These are phyloP conservation scores for Lamellibrachia satsuma DNA, from an alignment of 2,888 invertebrate species.

Conservation along the genomic window DNA sequence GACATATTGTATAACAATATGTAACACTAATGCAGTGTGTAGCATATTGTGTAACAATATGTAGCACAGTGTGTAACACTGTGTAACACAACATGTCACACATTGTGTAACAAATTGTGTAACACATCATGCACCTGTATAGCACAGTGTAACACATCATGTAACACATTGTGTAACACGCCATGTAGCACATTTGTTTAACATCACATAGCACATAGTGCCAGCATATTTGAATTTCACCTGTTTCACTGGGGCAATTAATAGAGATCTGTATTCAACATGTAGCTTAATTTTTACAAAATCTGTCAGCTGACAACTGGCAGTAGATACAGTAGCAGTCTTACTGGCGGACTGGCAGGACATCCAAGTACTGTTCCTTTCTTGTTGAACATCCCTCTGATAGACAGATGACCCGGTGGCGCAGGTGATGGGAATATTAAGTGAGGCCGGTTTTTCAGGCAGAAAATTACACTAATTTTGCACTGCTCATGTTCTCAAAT, in stretches of 20 bases:
- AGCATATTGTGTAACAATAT: background rate
- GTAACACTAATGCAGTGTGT: background rate
- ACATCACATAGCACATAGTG: background rate
- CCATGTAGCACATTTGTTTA: background rate
- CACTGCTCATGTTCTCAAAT: background rate
- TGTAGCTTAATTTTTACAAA: background rate
- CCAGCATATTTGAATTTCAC: background rate
- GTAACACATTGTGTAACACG: background rate
- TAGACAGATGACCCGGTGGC: background rate
- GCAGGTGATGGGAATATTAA: background rate
- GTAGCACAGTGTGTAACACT: background rate
- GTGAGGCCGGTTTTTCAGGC: background rate
- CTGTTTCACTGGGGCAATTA: background rate
- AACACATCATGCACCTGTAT: background rate
- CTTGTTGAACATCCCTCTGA: background rate
- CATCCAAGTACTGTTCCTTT: background rate
- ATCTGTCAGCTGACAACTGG: background rate
- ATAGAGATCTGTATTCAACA: background rate
- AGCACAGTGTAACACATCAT: background rate
- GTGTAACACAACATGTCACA: background rate
- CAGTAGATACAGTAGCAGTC: background rate
- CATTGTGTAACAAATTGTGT: background rate
- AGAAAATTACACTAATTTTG: conserved; percentile 13
- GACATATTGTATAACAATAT: background rate
- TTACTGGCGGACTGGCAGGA: background rate